Evolutionary conservation across 2,113 vertebrate genomes (phyloP).

Genomic region (Scolopax mira): DNA sequence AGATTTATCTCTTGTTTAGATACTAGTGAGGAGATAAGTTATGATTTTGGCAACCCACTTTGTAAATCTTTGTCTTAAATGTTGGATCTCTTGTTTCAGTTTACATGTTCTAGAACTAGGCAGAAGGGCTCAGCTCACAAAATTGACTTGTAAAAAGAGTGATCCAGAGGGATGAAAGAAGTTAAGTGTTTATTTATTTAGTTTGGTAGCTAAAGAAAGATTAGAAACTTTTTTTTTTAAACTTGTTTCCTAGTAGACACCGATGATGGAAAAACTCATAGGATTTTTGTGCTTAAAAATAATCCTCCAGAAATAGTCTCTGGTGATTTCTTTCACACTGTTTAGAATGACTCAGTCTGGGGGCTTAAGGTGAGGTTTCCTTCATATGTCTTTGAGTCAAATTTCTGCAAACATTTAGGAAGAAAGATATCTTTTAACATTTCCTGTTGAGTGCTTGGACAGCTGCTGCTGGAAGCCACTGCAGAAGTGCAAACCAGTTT

Average conservation of each 20-base stretch:
- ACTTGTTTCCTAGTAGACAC: not conserved
- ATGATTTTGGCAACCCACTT: not conserved
- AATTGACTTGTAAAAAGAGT: not conserved
- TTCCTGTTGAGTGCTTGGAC: not conserved
- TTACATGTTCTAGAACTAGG: not conserved
- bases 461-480: not conserved
- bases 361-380: not conserved
- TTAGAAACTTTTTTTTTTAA: not conserved
- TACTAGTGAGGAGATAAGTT: not conserved
- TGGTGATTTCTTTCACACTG: not conserved
- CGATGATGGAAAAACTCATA: not conserved
- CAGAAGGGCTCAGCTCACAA: not conserved
- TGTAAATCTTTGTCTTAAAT: not conserved
- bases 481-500: not conserved
- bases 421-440: not conserved
- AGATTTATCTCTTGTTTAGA: not conserved
- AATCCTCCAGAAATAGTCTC: not conserved
- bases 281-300: not conserved
- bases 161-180: not conserved
- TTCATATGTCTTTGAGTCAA: not conserved
- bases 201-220: not conserved
- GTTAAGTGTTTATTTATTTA: not conserved
- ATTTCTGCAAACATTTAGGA: not conserved
- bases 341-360: not conserved
- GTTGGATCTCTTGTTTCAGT: not conserved